Conservation (phyloP, 2,888 invertebrate genomes). For the Cryptosula pallasiana region DNA sequence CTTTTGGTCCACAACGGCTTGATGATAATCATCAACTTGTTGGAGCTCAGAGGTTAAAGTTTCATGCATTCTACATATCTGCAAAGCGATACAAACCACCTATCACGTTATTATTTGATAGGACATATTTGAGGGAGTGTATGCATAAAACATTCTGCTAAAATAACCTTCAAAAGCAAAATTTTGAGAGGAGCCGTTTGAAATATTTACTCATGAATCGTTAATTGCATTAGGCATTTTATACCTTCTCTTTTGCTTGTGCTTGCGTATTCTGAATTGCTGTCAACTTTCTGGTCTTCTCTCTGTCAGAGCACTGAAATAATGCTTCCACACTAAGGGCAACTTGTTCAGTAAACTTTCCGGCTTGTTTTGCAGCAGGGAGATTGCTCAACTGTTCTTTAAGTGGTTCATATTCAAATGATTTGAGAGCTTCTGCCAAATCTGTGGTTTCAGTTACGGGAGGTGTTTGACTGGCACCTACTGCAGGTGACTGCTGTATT, state of each 20-base stretch:
- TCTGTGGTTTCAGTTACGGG: neutral
- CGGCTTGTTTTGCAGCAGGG: constrained; percentile 2
- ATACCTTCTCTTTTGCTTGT: neutral
- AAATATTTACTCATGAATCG: no score
- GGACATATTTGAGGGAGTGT: no score
- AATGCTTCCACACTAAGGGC: constrained; percentile 9
- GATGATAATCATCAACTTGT: neutral
- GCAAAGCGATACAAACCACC: neutral
- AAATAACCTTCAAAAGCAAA: no score
- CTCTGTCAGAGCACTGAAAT: constrained; percentile 2
- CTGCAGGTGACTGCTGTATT: neutral
- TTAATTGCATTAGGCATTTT: no score
- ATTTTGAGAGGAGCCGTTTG: no score
- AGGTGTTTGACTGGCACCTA: neutral
- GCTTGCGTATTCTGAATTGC: neutral
- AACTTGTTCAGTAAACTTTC: constrained; percentile 15
- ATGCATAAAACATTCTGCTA: no score
- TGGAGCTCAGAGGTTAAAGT: neutral
- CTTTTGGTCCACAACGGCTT: constrained; percentile 3
- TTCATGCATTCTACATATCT: neutral
- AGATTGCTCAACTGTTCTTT: constrained; percentile 9
- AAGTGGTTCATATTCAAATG: neutral
- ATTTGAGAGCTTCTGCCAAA: neutral
- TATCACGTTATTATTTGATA: neutral
- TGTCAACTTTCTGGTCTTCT: neutral